Evolutionary conservation across 2,888 invertebrate genomes (phyloP).

Genomic region (Ptycholaimellus sp.): DNA sequence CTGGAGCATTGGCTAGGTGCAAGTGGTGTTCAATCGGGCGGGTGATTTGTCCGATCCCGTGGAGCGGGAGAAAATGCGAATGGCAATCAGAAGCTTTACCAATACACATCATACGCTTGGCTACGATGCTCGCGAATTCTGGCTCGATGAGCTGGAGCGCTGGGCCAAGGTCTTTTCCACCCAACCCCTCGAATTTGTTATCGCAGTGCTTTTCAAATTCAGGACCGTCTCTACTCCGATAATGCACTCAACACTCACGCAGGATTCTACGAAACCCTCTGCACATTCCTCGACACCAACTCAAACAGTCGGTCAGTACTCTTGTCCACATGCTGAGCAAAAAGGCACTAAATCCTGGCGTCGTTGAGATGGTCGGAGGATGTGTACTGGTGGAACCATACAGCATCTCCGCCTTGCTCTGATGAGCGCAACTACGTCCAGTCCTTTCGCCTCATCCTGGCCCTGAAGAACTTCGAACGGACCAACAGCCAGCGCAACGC

Average conservation of each 20-base stretch:
- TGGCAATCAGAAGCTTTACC: conserved; percentile 19
- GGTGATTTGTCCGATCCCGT: conserved; percentile 16
- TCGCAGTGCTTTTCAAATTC: no score
- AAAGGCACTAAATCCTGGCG: no score
- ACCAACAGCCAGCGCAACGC: conserved; percentile 21
- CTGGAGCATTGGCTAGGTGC: background rate
- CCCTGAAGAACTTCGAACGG: conserved; percentile 11
- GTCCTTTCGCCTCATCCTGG: background rate
- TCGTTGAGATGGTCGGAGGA: conserved; percentile 19
- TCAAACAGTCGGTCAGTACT: no score
- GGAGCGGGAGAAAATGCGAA: conserved; percentile 12
- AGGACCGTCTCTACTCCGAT: conserved; percentile 19
- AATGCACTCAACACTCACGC: conserved; percentile 13
- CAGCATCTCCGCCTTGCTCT: conserved; percentile 7
- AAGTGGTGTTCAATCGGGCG: conserved; percentile 22
- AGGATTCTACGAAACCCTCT: conserved; percentile 19
- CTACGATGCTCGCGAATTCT: conserved; percentile 20
- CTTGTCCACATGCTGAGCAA: no score
- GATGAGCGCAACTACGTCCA: conserved; percentile 6
- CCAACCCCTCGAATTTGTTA: background rate
- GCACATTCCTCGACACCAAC: no score
- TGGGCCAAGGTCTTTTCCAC: background rate
- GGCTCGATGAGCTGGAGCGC: conserved; percentile 21
- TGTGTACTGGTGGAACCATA: conserved; percentile 15
- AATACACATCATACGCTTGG: conserved; percentile 23